Evolutionary conservation across 1,140 invertebrate species (phyloP).

Genomic region (Hyles vespertilio): DNA sequence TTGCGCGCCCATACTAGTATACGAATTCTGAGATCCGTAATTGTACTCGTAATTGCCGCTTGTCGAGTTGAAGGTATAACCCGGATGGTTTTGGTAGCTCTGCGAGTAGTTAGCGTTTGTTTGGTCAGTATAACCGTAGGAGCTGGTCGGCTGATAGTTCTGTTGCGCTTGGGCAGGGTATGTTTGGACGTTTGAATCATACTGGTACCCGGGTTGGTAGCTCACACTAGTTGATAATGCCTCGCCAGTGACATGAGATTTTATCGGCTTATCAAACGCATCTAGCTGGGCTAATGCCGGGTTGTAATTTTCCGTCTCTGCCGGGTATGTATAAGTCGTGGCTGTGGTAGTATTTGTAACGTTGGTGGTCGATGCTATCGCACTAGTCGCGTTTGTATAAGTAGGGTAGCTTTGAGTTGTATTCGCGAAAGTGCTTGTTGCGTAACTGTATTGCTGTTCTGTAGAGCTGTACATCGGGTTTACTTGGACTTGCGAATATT

Average conservation of each 20-base stretch:
- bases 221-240: slow-evolving; percentile 34
- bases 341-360: slow-evolving; percentile 15
- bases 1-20: slow-evolving; percentile 39
- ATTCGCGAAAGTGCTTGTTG: slow-evolving; percentile 29
- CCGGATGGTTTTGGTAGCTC: slow-evolving; percentile 76
- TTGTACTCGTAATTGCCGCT: slow-evolving; percentile 74
- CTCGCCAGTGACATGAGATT: slow-evolving; percentile 67
- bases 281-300: slow-evolving; percentile 48
- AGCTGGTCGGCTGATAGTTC: slow-evolving; percentile 25
- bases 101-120: slow-evolving; percentile 34
- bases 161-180: slow-evolving; percentile 16
- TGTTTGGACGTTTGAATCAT: slow-evolving; percentile 13
- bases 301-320: slow-evolving; percentile 30
- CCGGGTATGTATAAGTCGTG: slow-evolving; percentile 13
- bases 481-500: slow-evolving; percentile 26
- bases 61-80: slow-evolving; percentile 70
- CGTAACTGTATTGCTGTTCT: slow-evolving; percentile 38
- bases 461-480: slow-evolving; percentile 22
- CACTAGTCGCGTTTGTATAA: slow-evolving; percentile 42
- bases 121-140: slow-evolving; percentile 31
- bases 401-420: slow-evolving; percentile 38
- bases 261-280: slow-evolving; percentile 59
- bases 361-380: slow-evolving; percentile 36
- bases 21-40: slow-evolving; percentile 73
- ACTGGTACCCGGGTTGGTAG: slow-evolving; percentile 39